Evolutionary conservation across 2,888 invertebrate species (phyloP).

Genomic region (Diadegma fenestrale): DNA sequence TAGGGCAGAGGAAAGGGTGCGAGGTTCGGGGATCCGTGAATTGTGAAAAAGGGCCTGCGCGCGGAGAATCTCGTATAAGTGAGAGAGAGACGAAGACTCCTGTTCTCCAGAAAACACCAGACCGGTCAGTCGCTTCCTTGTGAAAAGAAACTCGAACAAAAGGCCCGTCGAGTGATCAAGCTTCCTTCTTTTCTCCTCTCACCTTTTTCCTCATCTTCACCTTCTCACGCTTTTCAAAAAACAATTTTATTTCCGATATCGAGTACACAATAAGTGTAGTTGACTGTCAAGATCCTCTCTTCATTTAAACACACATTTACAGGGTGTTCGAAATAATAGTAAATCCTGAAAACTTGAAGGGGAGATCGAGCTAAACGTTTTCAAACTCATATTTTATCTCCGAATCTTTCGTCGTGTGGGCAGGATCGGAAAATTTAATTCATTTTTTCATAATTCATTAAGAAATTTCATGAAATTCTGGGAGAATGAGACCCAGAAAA

Average conservation of each 20-base stretch:
- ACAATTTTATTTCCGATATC: conserved; percentile 60
- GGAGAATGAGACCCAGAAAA: background rate
- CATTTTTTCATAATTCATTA: too few species aligned
- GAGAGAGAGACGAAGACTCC: conserved; percentile 28
- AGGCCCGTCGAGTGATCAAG: conserved; percentile 32
- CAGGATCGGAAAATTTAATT: too few species aligned
- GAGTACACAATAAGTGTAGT: conserved; percentile 24
- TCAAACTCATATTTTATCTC: too few species aligned
- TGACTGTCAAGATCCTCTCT: conserved; percentile 7
- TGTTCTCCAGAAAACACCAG: conserved; percentile 48
- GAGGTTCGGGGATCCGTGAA: conserved; percentile 41
- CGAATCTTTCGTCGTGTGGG: too few species aligned
- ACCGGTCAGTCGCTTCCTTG: conserved; percentile 57
- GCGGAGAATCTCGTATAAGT: conserved; percentile 17
- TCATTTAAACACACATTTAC: background rate
- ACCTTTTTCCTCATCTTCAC: conserved; percentile 11
- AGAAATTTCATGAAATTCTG: background rate
- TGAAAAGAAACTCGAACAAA: conserved; percentile 65
- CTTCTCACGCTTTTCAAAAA: conserved; percentile 12
- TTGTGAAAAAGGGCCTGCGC: conserved; percentile 45
- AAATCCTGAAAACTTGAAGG: too few species aligned
- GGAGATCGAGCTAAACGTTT: too few species aligned
- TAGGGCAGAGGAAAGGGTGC: too few species aligned
- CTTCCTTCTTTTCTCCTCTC: conserved; percentile 27
- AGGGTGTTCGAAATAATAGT: background rate